A percentile compares a stretch with the other conserved stretches of the same genome.
These are phyloP conservation scores for Prionace glauca DNA, from an alignment of 2,797 vertebrate genomes.

Conservation along the genomic window DNA sequence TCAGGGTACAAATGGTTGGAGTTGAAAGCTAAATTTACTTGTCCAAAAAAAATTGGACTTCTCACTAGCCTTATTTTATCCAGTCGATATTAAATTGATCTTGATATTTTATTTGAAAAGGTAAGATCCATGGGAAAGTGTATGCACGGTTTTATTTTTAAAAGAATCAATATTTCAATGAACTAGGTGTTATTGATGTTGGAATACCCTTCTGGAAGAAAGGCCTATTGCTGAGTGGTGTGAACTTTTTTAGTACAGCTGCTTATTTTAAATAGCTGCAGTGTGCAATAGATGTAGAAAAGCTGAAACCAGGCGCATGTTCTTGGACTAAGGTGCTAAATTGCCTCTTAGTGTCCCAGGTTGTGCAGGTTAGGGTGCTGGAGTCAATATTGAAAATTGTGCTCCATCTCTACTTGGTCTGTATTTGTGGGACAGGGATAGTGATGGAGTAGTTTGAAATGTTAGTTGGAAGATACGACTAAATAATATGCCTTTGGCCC, in stretches of 20 bases:
- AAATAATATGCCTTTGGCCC: not conserved
- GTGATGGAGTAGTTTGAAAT: not conserved
- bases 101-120: not conserved
- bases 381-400: not conserved
- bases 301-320: not conserved
- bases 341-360: too few species aligned
- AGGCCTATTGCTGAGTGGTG: not conserved
- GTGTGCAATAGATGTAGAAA: not conserved
- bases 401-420: not conserved
- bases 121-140: not conserved
- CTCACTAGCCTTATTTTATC: not conserved
- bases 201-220: not conserved
- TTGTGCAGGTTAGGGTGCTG: too few species aligned
- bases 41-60: not conserved
- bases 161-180: not conserved
- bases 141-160: not conserved
- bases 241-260: not conserved
- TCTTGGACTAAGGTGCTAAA: not conserved
- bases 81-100: not conserved
- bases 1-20: not conserved
- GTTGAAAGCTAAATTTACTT: not conserved
- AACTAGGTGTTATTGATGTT: not conserved
- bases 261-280: not conserved
- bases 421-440: not conserved
- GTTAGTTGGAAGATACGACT: not conserved